Conservation (phyloP, 2,797 vertebrate genomes). For the Capromys pilorides region DNA sequence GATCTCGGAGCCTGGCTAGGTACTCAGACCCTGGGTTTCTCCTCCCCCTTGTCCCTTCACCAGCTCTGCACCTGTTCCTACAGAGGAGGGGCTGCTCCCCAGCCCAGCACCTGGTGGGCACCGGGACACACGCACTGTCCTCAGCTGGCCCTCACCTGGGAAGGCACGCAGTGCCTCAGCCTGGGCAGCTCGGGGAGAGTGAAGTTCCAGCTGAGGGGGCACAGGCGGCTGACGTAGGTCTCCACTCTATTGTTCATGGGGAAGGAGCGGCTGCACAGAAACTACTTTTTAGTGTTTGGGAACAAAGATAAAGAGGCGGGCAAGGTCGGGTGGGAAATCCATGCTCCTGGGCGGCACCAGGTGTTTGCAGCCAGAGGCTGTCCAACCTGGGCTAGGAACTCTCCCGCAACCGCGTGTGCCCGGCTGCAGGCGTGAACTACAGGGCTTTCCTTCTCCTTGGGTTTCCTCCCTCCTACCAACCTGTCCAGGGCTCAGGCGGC, state of each 20-base stretch:
- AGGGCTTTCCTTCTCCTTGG: not conserved
- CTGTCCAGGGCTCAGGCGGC: not conserved
- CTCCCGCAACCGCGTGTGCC: no score
- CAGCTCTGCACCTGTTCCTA: not conserved
- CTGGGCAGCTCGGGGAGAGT: not conserved
- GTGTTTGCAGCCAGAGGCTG: not conserved
- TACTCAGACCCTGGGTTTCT: not conserved
- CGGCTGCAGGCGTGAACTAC: accelerated
- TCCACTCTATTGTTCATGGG: not conserved
- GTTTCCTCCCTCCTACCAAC: not conserved
- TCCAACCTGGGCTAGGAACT: not conserved
- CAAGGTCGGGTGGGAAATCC: not conserved
- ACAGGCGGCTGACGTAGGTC: not conserved
- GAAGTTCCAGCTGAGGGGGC: not conserved
- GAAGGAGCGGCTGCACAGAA: not conserved
- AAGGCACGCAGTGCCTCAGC: not conserved
- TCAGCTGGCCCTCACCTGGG: not conserved
- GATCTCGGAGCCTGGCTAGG: not conserved
- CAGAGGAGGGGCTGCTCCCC: not conserved
- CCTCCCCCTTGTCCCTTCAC: not conserved
- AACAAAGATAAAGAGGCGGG: not conserved
- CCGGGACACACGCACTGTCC: not conserved
- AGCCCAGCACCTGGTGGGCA: not conserved
- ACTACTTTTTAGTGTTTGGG: not conserved
- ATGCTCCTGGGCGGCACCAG: not conserved